Base-by-base conservation (phyloP, 2,888 invertebrate species). In the Epiblema foenella region DNA sequence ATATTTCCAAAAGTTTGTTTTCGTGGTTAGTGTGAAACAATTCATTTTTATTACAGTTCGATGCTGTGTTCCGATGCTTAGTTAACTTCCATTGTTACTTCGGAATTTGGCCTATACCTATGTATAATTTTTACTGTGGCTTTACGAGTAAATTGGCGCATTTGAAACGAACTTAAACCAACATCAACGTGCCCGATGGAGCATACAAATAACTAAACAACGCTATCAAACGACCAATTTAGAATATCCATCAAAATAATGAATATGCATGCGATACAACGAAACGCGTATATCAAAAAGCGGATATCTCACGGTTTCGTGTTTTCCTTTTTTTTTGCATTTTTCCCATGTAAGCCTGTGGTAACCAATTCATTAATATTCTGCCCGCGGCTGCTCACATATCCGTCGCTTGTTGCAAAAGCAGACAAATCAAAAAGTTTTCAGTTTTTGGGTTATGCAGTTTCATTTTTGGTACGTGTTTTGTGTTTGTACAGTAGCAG, bases 361-460 rank as follows among this genome's bases (percentile, higher is more conserved):
- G 79, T 80, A 77, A 78, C 82, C 82, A 81, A 83, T 85, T 85
- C 85, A 85, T 85, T 86, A 85, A 83, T 83, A 85, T 85, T 83
- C 85, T 72, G 76, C 72, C 77, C 76, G 77, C 74, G 76, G 75
- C 74, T 67, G 64, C 54, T 54, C 65, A 65, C 70, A 69, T 75
- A 74, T 76, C 74, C 77, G 76, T 73, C 76, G 76, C 74, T 75
- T 74, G 76, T 75, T 73, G 70, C 58, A 66, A 57, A 75, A 75
- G 62, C 75, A 68, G 75, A 75, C 77, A 76, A 78, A 79, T 78
- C 79, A 78, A 79, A 80, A 80, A 78, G 76, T 78, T 76, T 71
- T 58, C 54, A 74, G 75, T 78, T 79, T 78, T 70, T 70, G 46
- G 69, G 74, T 73, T 75, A 77, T 77, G 76, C 78, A 76, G 78